Percentiles rank a stretch among this genome's conserved stretches.
These are phyloP conservation scores for Acyrthosiphon pisum DNA, from an alignment of 1,140 invertebrate genomes.

Conservation along the genomic window DNA sequence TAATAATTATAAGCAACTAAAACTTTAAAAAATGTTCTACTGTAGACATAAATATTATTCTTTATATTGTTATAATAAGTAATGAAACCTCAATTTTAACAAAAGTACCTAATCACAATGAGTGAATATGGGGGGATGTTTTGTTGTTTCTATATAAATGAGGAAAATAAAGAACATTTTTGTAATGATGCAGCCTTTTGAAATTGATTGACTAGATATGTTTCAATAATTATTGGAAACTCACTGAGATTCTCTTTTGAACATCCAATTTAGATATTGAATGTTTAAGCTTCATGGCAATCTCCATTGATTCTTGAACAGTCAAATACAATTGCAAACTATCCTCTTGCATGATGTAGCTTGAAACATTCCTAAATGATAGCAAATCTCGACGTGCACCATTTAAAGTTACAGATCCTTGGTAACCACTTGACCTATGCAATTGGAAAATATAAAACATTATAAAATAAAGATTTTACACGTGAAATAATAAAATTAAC, in stretches of 20 bases:
- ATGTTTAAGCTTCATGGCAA: conserved; percentile 81
- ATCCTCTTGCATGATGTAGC: conserved; percentile 92
- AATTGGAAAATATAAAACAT: not conserved
- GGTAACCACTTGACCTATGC: conserved; percentile 30
- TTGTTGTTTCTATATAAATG: not conserved
- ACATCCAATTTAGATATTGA: conserved; percentile 20
- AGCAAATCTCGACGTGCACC: conserved; percentile 57
- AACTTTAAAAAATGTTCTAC: too few relatives aligned
- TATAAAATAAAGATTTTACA: not conserved
- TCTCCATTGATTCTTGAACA: conserved; percentile 82
- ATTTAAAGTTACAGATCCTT: conserved; percentile 54
- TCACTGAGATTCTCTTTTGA: conserved; percentile 39
- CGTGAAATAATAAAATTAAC: not conserved
- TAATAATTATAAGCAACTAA: too few relatives aligned
- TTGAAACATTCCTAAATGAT: conserved; percentile 75
- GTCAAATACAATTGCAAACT: conserved; percentile 78
- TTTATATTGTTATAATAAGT: too few relatives aligned
- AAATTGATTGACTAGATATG: not conserved
- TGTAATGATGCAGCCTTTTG: not conserved
- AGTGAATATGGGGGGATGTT: not conserved
- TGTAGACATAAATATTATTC: too few relatives aligned
- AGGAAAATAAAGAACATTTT: not conserved
- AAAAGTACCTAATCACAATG: not conserved
- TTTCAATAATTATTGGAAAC: not conserved
- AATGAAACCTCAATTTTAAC: too few relatives aligned